Evolutionary conservation across 2,888 invertebrate species (phyloP).

Genomic region (Coleophora flavipennella): DNA sequence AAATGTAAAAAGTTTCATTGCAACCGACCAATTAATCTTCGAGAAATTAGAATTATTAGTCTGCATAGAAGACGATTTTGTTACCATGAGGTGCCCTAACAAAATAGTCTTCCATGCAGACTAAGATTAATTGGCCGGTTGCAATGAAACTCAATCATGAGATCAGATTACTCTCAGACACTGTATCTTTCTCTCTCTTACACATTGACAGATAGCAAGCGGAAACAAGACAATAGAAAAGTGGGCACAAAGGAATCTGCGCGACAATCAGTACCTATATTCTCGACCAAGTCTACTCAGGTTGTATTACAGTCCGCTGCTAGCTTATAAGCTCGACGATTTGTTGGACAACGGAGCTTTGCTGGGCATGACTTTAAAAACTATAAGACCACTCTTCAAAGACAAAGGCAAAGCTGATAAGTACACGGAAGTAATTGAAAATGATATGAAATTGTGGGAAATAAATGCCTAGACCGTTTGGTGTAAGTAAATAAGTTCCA

Average conservation of each 20-base stretch:
- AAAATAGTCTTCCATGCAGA: too few relatives aligned
- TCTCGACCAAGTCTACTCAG: slow-evolving; percentile 85
- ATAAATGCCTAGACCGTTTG: slow-evolving; percentile 35
- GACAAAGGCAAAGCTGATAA: slow-evolving; percentile 78
- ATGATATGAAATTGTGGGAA: slow-evolving; percentile 90
- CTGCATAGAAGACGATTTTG: too few relatives aligned
- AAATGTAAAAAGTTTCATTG: too few relatives aligned
- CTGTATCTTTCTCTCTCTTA: not conserved
- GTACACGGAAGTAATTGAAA: slow-evolving; percentile 89
- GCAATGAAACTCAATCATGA: too few relatives aligned
- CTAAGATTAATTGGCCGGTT: too few relatives aligned
- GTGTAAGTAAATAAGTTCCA: not conserved
- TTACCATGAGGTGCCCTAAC: too few relatives aligned
- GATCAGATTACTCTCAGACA: too few relatives aligned
- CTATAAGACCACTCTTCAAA: slow-evolving; percentile 81
- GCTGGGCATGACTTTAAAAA: slow-evolving; percentile 81
- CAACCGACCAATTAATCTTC: too few relatives aligned
- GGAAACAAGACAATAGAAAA: slow-evolving; percentile 82
- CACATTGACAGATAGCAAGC: slow-evolving; percentile 74
- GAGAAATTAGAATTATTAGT: too few relatives aligned
- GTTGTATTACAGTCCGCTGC: slow-evolving; percentile 79
- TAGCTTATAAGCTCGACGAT: slow-evolving; percentile 78
- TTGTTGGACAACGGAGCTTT: slow-evolving; percentile 85
- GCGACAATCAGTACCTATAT: slow-evolving; percentile 83
- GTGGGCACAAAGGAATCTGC: slow-evolving; percentile 80